phyloP scores from a whole-genome alignment of 2,888 invertebrate genomes.

The Drosophila kambysellisi region DNA sequence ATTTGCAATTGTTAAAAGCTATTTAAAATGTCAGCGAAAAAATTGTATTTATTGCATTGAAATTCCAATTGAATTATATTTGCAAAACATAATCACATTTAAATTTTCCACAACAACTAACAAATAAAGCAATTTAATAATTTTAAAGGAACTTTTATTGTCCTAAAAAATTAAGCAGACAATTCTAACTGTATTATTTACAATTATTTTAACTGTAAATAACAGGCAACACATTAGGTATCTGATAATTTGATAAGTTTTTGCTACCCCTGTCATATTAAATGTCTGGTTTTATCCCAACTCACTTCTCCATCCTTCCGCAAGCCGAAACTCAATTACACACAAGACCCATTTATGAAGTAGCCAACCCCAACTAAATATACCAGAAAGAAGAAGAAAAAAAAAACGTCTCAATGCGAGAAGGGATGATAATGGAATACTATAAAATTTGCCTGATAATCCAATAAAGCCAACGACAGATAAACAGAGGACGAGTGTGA shows the following conservation, averaged over 20 bases:
- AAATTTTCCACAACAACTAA: neutral
- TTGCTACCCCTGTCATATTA: neutral
- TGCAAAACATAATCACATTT: neutral
- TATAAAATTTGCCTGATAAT: conserved; percentile 78
- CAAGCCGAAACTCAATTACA: conserved; percentile 38
- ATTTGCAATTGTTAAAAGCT: neutral
- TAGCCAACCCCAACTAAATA: conserved; percentile 44
- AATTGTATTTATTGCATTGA: neutral
- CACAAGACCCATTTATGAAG: conserved; percentile 29
- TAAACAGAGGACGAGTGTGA: neutral
- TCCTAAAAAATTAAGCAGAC: neutral
- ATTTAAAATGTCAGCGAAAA: neutral
- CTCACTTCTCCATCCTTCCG: neutral
- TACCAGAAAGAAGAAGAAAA: conserved; percentile 7
- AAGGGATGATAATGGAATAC: conserved; percentile 45
- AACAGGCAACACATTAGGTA: neutral
- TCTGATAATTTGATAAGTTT: neutral
- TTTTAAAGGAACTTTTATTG: neutral
- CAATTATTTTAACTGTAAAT: neutral
- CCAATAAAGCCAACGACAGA: conserved; percentile 72
- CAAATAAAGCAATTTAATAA: neutral
- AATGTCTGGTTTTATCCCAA: neutral
- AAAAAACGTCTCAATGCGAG: conserved; percentile 36
- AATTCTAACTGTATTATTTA: too few relatives aligned
- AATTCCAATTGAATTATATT: neutral